A percentile compares a stretch with the other conserved stretches of the same genome.
Evolutionary conservation across 1,140 invertebrate species (phyloP).

Genomic region (Orchestia grillus): DNA sequence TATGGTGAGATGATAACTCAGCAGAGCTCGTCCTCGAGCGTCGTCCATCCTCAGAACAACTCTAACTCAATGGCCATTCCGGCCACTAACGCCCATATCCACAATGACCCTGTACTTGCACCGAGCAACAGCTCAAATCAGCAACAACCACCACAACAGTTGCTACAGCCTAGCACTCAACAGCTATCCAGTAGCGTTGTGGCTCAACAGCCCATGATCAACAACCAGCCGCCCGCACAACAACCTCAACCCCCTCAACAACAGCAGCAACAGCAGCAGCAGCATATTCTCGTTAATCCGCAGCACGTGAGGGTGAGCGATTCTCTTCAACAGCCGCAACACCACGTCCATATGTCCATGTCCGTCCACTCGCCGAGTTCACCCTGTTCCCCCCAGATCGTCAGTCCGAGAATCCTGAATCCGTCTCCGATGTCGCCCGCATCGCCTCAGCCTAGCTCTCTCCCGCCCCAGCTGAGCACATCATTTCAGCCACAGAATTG

Average conservation of each 20-base stretch:
- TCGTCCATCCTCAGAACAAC: not conserved
- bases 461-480: not conserved
- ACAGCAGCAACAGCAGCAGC: slow-evolving; percentile 34
- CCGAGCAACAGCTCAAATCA: slow-evolving; percentile 57
- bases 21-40: not conserved
- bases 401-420: slow-evolving; percentile 38
- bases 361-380: slow-evolving; percentile 48
- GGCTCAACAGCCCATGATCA: not conserved
- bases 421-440: slow-evolving; percentile 38
- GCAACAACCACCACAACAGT: slow-evolving; percentile 58
- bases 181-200: not conserved
- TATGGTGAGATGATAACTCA: slow-evolving; percentile 64
- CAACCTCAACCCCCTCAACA: not conserved
- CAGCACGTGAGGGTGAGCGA: slow-evolving; percentile 21
- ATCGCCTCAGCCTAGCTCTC: not conserved
- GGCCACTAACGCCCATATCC: slow-evolving; percentile 63
- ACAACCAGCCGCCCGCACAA: not conserved
- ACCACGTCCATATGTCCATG: slow-evolving; percentile 47
- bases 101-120: slow-evolving; percentile 59
- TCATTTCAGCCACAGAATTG: slow-evolving; percentile 31
- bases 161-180: not conserved
- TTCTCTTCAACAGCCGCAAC: slow-evolving; percentile 26
- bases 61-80: slow-evolving; percentile 7
- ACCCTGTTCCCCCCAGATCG: slow-evolving; percentile 15
- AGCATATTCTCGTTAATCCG: not conserved